Conservation (phyloP, 2,888 invertebrate genomes). For the Trissolcus japonicus region DNA sequence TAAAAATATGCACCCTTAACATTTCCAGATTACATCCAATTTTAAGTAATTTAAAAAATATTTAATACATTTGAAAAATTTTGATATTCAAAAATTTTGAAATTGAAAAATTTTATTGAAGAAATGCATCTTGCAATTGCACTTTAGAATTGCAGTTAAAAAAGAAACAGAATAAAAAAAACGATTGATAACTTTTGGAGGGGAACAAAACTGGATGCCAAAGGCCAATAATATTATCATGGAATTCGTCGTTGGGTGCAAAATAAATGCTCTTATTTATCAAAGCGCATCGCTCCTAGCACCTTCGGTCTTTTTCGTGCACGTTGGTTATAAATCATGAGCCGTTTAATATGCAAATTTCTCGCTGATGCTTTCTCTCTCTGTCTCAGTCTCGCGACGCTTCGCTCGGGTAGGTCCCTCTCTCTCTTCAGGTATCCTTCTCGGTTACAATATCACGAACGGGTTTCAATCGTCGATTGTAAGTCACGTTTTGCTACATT, state of each 20-base stretch:
- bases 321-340: constrained; percentile 74
- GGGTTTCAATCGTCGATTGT: constrained; percentile 52
- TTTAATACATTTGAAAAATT: too few relatives aligned
- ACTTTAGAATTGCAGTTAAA: too few relatives aligned
- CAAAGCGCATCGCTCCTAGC: constrained; percentile 67
- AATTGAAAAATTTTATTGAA: too few relatives aligned
- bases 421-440: constrained; percentile 24
- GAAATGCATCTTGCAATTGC: too few relatives aligned
- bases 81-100: too few relatives aligned
- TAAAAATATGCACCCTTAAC: too few relatives aligned
- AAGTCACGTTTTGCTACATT: constrained; percentile 48
- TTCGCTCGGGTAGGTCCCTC: constrained; percentile 6
- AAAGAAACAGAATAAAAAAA: too few relatives aligned
- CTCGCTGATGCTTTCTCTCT: constrained; percentile 49
- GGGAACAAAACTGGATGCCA: neutral
- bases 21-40: too few relatives aligned
- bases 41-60: too few relatives aligned
- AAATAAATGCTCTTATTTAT: constrained; percentile 66
- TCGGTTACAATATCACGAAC: constrained; percentile 40
- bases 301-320: constrained; percentile 62
- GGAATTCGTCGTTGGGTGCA: constrained; percentile 35
- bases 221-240: constrained; percentile 39
- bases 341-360: constrained; percentile 76
- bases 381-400: constrained; percentile 18
- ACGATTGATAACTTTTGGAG: neutral